phyloP scores from a whole-genome alignment of 2,113 vertebrate species.

The Mirza zaza region DNA sequence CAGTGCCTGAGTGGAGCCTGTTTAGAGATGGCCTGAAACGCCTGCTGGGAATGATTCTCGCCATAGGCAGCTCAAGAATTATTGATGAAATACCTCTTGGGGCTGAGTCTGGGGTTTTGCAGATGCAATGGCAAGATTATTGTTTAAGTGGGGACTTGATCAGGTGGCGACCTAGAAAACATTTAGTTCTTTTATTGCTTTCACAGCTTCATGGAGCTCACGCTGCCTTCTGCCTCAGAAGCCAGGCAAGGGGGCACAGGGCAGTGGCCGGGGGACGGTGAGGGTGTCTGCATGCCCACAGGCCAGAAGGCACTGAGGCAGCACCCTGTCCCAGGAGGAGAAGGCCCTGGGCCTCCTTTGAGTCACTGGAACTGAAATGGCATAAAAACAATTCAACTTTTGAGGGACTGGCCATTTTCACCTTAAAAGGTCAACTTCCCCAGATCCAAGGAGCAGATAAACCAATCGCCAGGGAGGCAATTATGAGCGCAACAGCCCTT shows the following conservation, averaged over 20 bases:
- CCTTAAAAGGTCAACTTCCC: neutral
- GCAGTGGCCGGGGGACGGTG: neutral
- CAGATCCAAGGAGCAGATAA: neutral
- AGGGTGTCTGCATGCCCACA: neutral
- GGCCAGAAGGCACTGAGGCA: neutral
- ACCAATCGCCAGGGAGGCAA: neutral
- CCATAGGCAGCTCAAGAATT: slow-evolving; percentile 75
- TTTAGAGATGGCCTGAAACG: slow-evolving; percentile 45
- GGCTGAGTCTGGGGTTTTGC: slow-evolving; percentile 71
- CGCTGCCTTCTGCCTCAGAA: slow-evolving; percentile 61
- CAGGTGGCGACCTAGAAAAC: slow-evolving; percentile 84
- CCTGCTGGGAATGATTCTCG: slow-evolving; percentile 60
- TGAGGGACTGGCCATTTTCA: neutral
- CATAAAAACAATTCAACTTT: neutral
- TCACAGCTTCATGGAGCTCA: slow-evolving; percentile 75
- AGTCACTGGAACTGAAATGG: neutral
- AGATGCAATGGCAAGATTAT: slow-evolving; percentile 74
- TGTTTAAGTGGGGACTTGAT: slow-evolving; percentile 80
- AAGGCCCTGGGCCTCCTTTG: neutral
- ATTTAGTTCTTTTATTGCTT: slow-evolving; percentile 82
- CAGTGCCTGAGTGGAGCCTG: neutral
- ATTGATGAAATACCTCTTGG: slow-evolving; percentile 82
- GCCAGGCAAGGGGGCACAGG: slow-evolving; percentile 56
- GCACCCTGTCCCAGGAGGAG: neutral
- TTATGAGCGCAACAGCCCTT: neutral